Base-by-base conservation (phyloP, 1,140 invertebrate genomes). In the Asobara japonica region DNA sequence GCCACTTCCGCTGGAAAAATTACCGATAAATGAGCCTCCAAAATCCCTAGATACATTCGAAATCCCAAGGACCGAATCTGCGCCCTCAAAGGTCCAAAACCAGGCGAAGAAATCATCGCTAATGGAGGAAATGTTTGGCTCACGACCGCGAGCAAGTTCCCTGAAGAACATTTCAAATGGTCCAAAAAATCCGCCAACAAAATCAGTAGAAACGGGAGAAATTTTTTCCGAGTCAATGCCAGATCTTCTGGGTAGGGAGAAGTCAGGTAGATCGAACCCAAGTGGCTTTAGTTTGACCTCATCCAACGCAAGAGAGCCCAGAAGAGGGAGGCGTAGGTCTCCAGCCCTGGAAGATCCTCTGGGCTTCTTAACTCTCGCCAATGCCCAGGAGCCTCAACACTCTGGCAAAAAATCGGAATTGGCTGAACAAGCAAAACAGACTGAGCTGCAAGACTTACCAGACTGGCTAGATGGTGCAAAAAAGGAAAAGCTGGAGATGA, bases 401-500 rank as follows among this genome's bases (percentile, higher is more conserved):
- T 10, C 8, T 51, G 45, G 36, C n/a, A 38, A 3, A 13, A 2
- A 10, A 38, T 33, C 31, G 31, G 11, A 33, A 33, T 33, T 33
- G 5, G 11, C 5, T 11, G 31, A 33, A 33, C 11, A 13, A 13
- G 7, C 41, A 45, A 29, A 29, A 22, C 51, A 62, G 18, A 62
- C 16, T 25, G 7, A 18, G 16, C 27, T 27, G 8, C 45, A 74
- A 29, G 76, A 84, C 76, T 77, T 86, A 29, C 85, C 85, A 71
- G 81, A 84, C 71, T 87, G 85, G 85, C 77, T 87, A 0, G 79
- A 81, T 8, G 79, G 80, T 56, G 71, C 73, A 33, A 80, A 80
- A 75, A 71, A 36, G 41, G 10, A 61, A 30, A 72, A 61, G 48
- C 48, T n/a, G 64, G 25, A 68, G 22, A 36, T 45, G 25, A 61